Base-by-base conservation (phyloP, 2,888 invertebrate species). In the Oeneis ivallda region DNA sequence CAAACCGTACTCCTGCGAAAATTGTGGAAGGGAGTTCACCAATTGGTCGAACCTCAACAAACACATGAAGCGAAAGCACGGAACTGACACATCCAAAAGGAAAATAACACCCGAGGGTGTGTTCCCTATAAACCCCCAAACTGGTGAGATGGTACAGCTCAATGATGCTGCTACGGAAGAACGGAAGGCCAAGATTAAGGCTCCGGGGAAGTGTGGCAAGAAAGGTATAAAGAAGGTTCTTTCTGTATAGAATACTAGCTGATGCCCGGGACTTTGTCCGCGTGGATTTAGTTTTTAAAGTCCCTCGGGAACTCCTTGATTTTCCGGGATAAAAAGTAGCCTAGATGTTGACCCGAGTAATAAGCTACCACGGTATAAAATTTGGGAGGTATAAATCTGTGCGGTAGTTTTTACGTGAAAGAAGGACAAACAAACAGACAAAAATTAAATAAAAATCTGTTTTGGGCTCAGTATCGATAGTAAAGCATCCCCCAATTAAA, bases 41-140 rank as follows among this genome's bases (percentile, higher is more conserved):
- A 96, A 96, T 78, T 96, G 96, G 96, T 95, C 96, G 0, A 96
- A 96, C 84, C 96, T 95, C 75, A 96, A 96, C 75, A 96, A 96
- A 74, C 96, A 96, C 78, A 95, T 96, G 95, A 96, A 95, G 83
- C 85, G 96, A 34, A 88, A 95, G 37, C 96, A 96, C 70, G 94
- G 94, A 43, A 93, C 74, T 2, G 88, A 89, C 50, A 89, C 87
- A 0, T 86, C 89, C 0, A 90, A 92, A 67, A 92, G 90, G 73
- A 91, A 93, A 67, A 93, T 93, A 0, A 92, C 93, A 0, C 93
- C 93, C 0, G 91, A 92, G 32, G 91, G 91, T 0, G 87, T 89
- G 39, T 90, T 91, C 19, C 91, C 91, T 0, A 78, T 89, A 0
- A 87, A 92, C 68, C 89, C 91, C 0, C 84, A 86, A 67, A 92